Evolutionary conservation across 2,113 vertebrate genomes (phyloP).

Genomic region (Lophius piscatorius): DNA sequence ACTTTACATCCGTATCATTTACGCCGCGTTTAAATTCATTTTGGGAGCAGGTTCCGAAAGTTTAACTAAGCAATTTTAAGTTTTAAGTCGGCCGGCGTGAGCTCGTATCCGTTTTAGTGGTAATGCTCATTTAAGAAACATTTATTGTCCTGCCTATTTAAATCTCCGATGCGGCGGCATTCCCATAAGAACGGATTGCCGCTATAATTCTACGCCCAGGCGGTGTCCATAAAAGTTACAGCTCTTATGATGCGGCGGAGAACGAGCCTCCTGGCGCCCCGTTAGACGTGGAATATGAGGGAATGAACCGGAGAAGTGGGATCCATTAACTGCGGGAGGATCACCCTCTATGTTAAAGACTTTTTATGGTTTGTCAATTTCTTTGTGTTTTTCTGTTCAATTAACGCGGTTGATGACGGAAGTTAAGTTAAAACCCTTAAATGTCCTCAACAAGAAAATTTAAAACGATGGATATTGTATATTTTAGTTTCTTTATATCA

Average conservation of each 20-base stretch:
- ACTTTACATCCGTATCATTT: constrained; percentile 19
- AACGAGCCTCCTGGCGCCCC: constrained; percentile 28
- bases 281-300: constrained; percentile 15
- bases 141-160: constrained; percentile 50
- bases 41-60: constrained; percentile 12
- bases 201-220: constrained; percentile 25
- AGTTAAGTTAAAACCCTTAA: no score
- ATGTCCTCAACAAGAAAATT: no score
- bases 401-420: no score
- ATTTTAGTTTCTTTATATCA: no score
- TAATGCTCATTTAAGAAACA: constrained; percentile 31
- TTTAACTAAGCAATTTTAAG: constrained; percentile 14
- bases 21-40: constrained; percentile 32
- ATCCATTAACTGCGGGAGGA: not conserved
- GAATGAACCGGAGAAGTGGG: constrained; percentile 1
- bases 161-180: constrained; percentile 16
- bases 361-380: constrained; percentile 1
- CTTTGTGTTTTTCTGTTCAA: constrained; percentile 2
- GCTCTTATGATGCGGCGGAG: constrained; percentile 15
- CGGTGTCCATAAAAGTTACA: constrained; percentile 22
- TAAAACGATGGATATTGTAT: no score
- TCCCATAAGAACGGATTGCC: constrained; percentile 19
- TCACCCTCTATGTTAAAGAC: not conserved
- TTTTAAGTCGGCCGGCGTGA: constrained; percentile 4
- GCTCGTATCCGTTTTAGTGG: constrained; percentile 15